These are phyloP conservation scores for Ips typographus DNA, from an alignment of 1,140 invertebrate genomes.

Conservation along the genomic window DNA sequence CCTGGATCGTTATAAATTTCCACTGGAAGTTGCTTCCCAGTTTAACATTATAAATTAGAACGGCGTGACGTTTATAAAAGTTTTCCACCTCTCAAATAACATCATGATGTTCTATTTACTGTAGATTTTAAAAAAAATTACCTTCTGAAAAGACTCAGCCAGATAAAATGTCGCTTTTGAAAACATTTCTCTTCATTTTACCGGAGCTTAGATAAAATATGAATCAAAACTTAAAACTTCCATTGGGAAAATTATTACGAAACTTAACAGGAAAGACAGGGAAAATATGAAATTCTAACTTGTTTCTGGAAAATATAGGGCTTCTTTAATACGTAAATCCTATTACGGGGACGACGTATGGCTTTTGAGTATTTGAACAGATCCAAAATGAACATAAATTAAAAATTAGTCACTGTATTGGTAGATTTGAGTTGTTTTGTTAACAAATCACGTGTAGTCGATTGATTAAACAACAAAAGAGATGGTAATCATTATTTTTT, in stretches of 20 bases:
- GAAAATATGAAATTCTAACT: constrained; percentile 27
- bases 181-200: not conserved
- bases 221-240: constrained; percentile 15
- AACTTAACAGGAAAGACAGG: constrained; percentile 6
- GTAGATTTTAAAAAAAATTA: too few species aligned
- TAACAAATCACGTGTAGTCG: not conserved
- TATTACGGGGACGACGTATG: constrained; percentile 23
- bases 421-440: not conserved
- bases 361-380: constrained; percentile 16
- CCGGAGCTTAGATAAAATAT: constrained; percentile 8
- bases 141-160: not conserved
- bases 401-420: not conserved
- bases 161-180: not conserved
- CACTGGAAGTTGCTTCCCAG: not conserved
- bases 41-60: not conserved
- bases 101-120: too few species aligned
- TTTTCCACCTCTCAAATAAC: not conserved
- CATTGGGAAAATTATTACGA: constrained; percentile 6
- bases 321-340: constrained; percentile 27
- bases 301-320: constrained; percentile 16
- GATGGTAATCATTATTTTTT: too few species aligned
- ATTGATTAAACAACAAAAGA: too few species aligned
- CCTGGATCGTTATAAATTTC: constrained; percentile 3
- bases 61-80: not conserved
- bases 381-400: not conserved